These are phyloP conservation scores for Drusus annulatus DNA, from an alignment of 1,140 invertebrate genomes.

Conservation along the genomic window DNA sequence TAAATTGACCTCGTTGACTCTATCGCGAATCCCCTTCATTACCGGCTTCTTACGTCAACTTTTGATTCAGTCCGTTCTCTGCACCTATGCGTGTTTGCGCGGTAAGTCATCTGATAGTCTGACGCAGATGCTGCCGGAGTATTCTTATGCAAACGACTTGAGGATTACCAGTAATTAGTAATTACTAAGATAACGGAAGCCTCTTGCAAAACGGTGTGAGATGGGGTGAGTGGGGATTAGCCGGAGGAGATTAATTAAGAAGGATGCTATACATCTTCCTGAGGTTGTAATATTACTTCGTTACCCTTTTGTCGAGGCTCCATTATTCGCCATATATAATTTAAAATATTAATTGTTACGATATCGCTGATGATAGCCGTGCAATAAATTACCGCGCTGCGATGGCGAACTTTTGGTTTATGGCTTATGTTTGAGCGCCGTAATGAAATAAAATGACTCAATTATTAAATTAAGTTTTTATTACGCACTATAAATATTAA, in stretches of 20 bases:
- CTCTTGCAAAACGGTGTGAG: background rate
- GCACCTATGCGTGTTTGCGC: background rate
- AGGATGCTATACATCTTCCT: conserved; percentile 22
- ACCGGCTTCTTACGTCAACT: background rate
- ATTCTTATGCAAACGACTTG: conserved; percentile 40
- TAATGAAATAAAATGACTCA: too few species aligned
- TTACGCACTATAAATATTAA: too few species aligned
- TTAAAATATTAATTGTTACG: too few species aligned
- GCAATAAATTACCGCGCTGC: too few species aligned
- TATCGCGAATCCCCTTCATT: too few species aligned
- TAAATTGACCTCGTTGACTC: too few species aligned
- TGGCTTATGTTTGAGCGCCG: too few species aligned
- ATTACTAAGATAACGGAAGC: conserved; percentile 31
- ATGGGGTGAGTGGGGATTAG: background rate
- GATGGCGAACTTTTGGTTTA: too few species aligned
- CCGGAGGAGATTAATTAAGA: conserved; percentile 20
- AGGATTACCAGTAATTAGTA: conserved; percentile 40
- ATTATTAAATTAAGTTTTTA: too few species aligned
- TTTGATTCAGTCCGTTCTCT: background rate
- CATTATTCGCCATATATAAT: too few species aligned
- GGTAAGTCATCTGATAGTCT: conserved; percentile 4
- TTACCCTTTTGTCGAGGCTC: background rate
- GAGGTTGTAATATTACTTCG: background rate
- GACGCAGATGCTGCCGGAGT: conserved; percentile 10
- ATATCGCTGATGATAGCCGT: too few species aligned